Evolutionary conservation across 2,797 vertebrate genomes (phyloP).

Genomic region (Brachyrhaphis roseni): DNA sequence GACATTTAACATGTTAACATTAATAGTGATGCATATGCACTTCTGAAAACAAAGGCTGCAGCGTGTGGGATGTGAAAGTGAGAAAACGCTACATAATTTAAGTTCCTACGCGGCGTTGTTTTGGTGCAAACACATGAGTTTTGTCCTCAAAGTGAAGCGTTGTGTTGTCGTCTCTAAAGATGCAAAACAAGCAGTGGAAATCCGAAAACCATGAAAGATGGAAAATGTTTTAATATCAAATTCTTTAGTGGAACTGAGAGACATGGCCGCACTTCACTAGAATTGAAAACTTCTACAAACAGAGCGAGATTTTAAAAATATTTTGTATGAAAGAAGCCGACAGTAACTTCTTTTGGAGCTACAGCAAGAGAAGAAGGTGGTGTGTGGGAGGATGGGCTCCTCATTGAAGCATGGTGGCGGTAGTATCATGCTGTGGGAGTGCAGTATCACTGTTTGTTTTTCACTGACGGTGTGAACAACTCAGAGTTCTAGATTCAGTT

Average conservation of each 20-base stretch:
- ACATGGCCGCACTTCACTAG: background rate
- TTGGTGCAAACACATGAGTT: constrained; percentile 6
- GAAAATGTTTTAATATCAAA: background rate
- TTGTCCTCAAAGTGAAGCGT: background rate
- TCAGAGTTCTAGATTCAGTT: background rate
- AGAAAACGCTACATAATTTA: background rate
- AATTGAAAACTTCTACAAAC: background rate
- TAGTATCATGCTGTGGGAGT: background rate
- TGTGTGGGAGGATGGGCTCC: background rate
- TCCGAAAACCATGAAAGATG: too few species aligned
- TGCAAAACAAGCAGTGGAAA: background rate
- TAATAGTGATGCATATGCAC: background rate
- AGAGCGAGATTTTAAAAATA: background rate
- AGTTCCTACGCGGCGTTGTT: constrained; percentile 7
- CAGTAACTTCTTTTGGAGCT: background rate
- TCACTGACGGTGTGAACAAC: background rate
- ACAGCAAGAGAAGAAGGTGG: background rate
- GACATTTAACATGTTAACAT: background rate
- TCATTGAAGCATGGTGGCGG: background rate
- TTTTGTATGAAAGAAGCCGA: background rate
- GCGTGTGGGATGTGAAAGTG: constrained; percentile 40
- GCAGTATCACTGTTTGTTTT: background rate
- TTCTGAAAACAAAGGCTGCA: constrained; percentile 17
- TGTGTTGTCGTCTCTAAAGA: background rate
- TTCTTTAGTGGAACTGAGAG: background rate